phyloP scores from a whole-genome alignment of 2,797 vertebrate species.

The Danio jaintianensis region DNA sequence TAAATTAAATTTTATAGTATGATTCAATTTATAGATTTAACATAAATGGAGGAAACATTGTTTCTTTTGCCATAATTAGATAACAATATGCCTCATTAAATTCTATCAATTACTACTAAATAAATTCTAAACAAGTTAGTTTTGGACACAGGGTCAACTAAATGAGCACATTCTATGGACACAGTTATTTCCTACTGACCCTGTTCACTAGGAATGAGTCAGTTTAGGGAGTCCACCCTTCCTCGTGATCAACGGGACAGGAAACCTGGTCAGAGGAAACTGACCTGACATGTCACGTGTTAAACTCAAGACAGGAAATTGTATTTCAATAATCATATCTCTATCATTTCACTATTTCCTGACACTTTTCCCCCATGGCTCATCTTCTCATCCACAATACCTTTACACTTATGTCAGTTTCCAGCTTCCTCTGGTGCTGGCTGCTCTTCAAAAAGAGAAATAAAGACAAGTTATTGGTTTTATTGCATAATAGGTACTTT shows the following conservation, averaged over 20 bases:
- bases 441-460: neutral
- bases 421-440: neutral
- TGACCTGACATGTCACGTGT: constrained; percentile 49
- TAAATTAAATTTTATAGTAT: neutral
- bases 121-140: neutral
- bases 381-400: constrained; percentile 15
- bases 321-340: constrained; percentile 41
- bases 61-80: neutral
- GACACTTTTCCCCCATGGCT: constrained; percentile 25
- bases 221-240: constrained; percentile 46
- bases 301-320: constrained; percentile 51
- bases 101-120: no score
- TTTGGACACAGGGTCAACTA: neutral
- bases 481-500: neutral
- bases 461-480: neutral
- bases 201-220: constrained; percentile 28
- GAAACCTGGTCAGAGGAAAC: constrained; percentile 58
- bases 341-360: constrained; percentile 52
- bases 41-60: neutral
- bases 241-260: constrained; percentile 46
- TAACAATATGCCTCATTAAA: neutral
- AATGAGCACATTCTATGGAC: neutral
- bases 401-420: constrained; percentile 31
- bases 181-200: neutral
- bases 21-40: neutral